A percentile compares a stretch with the other conserved stretches of the same genome.
Evolutionary conservation across 2,113 vertebrate species (phyloP).

Genomic region (Tylochromis polylepis): DNA sequence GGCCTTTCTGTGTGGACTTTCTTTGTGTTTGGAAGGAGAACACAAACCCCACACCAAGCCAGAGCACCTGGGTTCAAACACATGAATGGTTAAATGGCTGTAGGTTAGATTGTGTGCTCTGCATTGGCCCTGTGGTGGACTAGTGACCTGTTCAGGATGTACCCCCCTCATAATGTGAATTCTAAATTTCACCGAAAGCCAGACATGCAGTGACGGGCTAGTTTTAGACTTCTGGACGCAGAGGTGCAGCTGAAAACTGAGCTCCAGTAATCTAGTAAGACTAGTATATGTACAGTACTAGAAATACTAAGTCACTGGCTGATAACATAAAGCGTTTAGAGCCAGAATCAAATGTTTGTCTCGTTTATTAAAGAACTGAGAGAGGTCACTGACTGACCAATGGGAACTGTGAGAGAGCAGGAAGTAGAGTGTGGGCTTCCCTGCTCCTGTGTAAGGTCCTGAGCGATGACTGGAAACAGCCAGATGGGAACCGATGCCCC

Average conservation of each 20-base stretch:
- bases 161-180: neutral
- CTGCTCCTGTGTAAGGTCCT: neutral
- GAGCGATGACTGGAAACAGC: rapidly evolving
- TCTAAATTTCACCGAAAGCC: neutral
- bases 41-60: neutral
- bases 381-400: neutral
- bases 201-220: rapidly evolving
- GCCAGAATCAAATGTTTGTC: neutral
- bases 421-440: neutral
- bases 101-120: neutral
- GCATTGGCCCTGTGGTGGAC: neutral
- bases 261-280: neutral
- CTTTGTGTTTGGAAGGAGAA: neutral
- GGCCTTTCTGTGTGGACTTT: neutral
- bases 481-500: neutral
- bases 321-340: neutral
- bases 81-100: neutral
- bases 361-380: neutral
- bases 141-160: neutral
- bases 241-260: neutral
- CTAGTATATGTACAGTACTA: rapidly evolving
- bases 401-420: neutral
- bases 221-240: neutral
- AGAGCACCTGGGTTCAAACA: neutral
- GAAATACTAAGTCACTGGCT: neutral